Base-by-base conservation (phyloP, 2,888 invertebrate genomes). In the Caenorhabditis macrosperma region DNA sequence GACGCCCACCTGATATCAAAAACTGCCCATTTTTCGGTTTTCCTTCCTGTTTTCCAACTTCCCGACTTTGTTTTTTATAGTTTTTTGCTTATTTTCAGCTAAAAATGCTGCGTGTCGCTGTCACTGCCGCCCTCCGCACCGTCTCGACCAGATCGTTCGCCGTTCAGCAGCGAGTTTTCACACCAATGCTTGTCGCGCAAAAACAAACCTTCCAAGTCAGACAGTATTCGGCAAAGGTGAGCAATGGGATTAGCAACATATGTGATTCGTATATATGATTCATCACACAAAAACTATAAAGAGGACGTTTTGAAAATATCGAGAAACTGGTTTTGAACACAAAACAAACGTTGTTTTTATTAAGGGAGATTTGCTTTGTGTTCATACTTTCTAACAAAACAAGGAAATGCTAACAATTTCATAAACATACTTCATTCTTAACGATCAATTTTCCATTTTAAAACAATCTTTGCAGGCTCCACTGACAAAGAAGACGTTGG, bases 401-500 rank as follows among this genome's bases (percentile, higher is more conserved):
- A n/a, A n/a, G n/a, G n/a, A n/a, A n/a, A n/a, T n/a, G n/a, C n/a
- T n/a, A n/a, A n/a, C n/a, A n/a, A n/a, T n/a, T n/a, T n/a, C n/a
- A n/a, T n/a, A n/a, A n/a, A n/a, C n/a, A n/a, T n/a, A n/a, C n/a
- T n/a, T n/a, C n/a, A n/a, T n/a, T n/a, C n/a, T n/a, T n/a, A n/a
- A n/a, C n/a, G n/a, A 66, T 10, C 22, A 41, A 22, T 33, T 35
- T 48, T 17, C 5, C 15, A 10, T n/a, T 22, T 22, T 5, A 50
- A 6, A 54, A 54, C 28, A 54, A 7, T 33, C 6, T 33, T 82
- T 88, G 24, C 57, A 89, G 89, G 86, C 86, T 28, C 86, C 87
- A 5, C 82, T 88, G 26, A 93, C 95, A 84, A 93, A 96, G 91
- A 94, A 95, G 90, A 93, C 95, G 90, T 95, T 97, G 92, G 92